Evolutionary conservation across 2,113 vertebrate species (phyloP), one percentile per base, ranked within the genome.

Genomic region (Dipodomys stephensi): DNA sequence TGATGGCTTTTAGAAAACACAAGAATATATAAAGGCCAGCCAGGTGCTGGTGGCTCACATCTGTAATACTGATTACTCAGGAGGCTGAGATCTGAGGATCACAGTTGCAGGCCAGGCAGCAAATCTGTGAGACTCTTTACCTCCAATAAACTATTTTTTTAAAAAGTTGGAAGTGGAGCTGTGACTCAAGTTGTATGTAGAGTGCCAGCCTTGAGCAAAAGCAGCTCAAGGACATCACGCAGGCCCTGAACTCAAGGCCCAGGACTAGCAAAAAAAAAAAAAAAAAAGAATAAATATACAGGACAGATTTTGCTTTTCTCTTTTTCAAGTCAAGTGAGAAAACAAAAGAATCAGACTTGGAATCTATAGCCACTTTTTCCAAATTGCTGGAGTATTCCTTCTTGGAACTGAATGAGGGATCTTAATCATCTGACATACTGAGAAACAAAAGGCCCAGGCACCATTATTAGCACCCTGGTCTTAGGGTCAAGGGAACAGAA

Each of bases 1-100:
- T 69, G 16, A 28, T 32, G 25, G 49, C 87, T 94, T 87, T 88
- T 6, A 27, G 87, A 92, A 71, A 87, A 69, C 32, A 44, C 69
- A 62, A 57, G 60, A 69, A 69, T 57, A 57, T 16, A 57, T 57
- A 57, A 57, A 57, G 53, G 53, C 12, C 53, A 57, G 53, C 53
- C 53, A 57, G 53, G 15, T 49, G 53, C 15, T 15, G 53, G 15
- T 57, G 15, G 53, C 53, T 57, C 53, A 57, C 53, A 57, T 16
- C 15, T 57, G 53, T 57, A 57, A 57, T 16, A 11, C 53, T 57
- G 15, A 13, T 13, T 57, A 57, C 53, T 57, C 53, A 57, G 53
- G 53, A 57, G 53, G 53, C 53, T 57, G 53, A 57, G 53, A 57
- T 57, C 53, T 57, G 53, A 57, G 53, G 53, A 18, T 57, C 16